Conservation (phyloP, 2,888 invertebrate genomes). For the Anticlea derivata region DNA sequence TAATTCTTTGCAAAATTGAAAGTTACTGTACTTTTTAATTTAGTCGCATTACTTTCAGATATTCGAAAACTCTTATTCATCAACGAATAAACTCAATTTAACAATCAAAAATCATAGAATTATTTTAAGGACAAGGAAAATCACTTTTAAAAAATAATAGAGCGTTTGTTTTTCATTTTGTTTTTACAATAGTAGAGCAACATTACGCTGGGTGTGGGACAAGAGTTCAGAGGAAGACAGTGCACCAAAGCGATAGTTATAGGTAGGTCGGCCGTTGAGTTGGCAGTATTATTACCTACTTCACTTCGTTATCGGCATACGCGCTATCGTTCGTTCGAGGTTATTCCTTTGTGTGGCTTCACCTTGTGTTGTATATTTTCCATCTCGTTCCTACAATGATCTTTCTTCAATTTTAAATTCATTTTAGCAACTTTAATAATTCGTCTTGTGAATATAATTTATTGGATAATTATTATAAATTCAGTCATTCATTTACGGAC, state of each 20-base stretch:
- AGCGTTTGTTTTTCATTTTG: constrained; percentile 5
- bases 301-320: constrained; percentile 67
- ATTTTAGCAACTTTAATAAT: background rate
- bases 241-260: constrained; percentile 74
- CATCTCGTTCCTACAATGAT: constrained; percentile 42
- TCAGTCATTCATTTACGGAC: background rate
- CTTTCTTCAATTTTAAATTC: constrained; percentile 23
- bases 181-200: constrained; percentile 50
- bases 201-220: constrained; percentile 74
- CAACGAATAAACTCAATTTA: constrained; percentile 11
- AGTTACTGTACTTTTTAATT: constrained; percentile 38
- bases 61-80: constrained; percentile 25
- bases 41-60: constrained; percentile 44
- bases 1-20: too few relatives aligned
- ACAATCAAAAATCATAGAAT: constrained; percentile 25
- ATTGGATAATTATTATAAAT: background rate
- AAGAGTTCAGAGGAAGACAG: constrained; percentile 64
- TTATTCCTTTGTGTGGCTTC: constrained; percentile 69
- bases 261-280: constrained; percentile 80
- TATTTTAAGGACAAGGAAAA: background rate
- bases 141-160: background rate
- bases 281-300: constrained; percentile 71
- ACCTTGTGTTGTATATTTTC: constrained; percentile 62
- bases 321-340: constrained; percentile 68
- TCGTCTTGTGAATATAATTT: background rate